Base-by-base conservation (phyloP, 2,888 invertebrate genomes). In the Ferrisia virgata region DNA sequence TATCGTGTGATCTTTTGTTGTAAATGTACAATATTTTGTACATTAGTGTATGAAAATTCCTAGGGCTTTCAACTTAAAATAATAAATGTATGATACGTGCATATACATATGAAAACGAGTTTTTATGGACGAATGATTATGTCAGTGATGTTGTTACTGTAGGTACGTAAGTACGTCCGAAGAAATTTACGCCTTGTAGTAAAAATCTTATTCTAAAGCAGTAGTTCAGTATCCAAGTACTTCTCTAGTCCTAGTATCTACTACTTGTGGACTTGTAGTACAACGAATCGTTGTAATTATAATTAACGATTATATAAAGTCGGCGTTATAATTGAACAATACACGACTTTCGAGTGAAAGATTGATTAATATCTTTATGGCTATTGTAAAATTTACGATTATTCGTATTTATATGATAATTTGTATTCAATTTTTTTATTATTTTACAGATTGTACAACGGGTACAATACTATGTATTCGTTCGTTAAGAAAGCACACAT, bases 261-360 rank as follows among this genome's bases (percentile, higher is more conserved):
- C 4, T 36, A 36, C 5, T 18, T 47, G 8, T 47, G 47, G 15
- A 47, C 47, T 47, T 47, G 47, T 8, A 53, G 53, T 53, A 22
- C 53, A 53, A 1, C 18, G 72, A 76, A 76, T 76, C 72, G 72
- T 36, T 36, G 72, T 76, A 76, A 76, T 76, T 76, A 18, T 76
- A 76, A 76, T 76, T 76, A 76, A 76, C 22, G 72, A 76, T 76
- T 76, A 76, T 76, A 76, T 76, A 76, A 76, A 76, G 72, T 76
- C 22, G 36, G 36, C 72, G 72, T 76, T 76, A 76, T 76, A 36
- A 76, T 76, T 76, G 18, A 76, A 76, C 72, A 76, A 36, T 76
- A 76, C 72, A 76, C 22, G 18, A 76, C 72, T 76, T 36, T 76
- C 36, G 33, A 76, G 36, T 76, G 72, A 36, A 76, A 76, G 72